These are phyloP conservation scores for Leptinotarsa texana DNA, from an alignment of 1,140 invertebrate species.

Conservation along the genomic window DNA sequence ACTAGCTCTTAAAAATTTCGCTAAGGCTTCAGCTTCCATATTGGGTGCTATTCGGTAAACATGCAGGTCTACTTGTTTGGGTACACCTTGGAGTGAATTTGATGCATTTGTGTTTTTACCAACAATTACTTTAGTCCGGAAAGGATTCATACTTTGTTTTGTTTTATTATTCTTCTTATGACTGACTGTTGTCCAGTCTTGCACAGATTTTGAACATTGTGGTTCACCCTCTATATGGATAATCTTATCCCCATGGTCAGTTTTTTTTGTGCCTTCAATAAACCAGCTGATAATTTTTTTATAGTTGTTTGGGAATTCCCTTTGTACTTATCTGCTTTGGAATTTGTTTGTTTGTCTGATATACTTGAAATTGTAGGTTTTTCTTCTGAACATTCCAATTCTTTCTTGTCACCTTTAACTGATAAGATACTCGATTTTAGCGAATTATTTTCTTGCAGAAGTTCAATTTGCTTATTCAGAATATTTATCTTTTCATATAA, in stretches of 20 bases:
- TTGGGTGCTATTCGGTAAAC: conserved; percentile 14
- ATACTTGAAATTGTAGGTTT: background rate
- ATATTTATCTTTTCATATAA: conserved; percentile 16
- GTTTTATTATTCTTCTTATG: conserved; percentile 12
- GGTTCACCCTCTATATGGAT: conserved; percentile 23
- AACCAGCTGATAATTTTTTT: conserved; percentile 16
- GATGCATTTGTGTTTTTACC: conserved; percentile 6
- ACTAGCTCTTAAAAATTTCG: conserved; percentile 3
- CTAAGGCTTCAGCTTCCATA: background rate
- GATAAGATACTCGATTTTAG: background rate
- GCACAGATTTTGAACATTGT: background rate
- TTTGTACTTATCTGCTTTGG: background rate
- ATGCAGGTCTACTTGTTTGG: conserved; percentile 13
- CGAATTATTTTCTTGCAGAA: conserved; percentile 2
- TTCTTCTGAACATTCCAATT: conserved; percentile 1
- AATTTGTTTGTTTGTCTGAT: background rate
- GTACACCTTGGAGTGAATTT: conserved; percentile 7
- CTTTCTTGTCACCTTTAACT: conserved; percentile 1
- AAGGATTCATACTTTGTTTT: background rate
- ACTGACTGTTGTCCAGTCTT: background rate
- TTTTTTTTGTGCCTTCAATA: conserved; percentile 17
- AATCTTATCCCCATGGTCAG: conserved; percentile 20
- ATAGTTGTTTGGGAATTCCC: conserved; percentile 10
- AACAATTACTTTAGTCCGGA: background rate
- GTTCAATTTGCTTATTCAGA: conserved; percentile 20